phyloP scores from a whole-genome alignment of 1,140 invertebrate species.

The Fopius arisanus region DNA sequence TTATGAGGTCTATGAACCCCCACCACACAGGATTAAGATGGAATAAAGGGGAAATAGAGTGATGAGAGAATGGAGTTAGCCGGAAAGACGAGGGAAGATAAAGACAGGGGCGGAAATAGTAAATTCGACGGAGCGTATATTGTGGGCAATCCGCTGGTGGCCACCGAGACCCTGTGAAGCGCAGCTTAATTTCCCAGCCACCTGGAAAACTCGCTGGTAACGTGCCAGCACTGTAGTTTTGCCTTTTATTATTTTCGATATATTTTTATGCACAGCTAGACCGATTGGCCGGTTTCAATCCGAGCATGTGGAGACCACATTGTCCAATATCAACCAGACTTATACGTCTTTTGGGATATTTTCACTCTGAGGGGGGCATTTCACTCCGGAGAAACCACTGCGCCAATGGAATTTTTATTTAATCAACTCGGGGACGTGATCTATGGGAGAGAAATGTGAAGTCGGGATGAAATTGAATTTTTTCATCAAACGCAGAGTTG shows the following conservation, averaged over 20 bases:
- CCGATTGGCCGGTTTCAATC: too few relatives aligned
- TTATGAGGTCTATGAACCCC: background rate
- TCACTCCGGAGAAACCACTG: too few relatives aligned
- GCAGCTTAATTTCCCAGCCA: slow-evolving; percentile 45
- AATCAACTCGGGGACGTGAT: too few relatives aligned
- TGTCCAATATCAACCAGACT: too few relatives aligned
- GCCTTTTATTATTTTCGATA: slow-evolving; percentile 40
- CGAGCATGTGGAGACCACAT: too few relatives aligned
- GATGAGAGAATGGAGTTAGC: slow-evolving; percentile 18
- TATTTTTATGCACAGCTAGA: slow-evolving; percentile 5
- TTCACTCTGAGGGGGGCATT: too few relatives aligned
- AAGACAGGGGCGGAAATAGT: slow-evolving; percentile 30
- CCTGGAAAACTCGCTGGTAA: slow-evolving; percentile 43
- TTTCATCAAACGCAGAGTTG: too few relatives aligned
- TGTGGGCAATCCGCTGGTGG: slow-evolving; percentile 34
- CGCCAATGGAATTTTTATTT: too few relatives aligned
- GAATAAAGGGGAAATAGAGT: background rate
- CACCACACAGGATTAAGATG: background rate
- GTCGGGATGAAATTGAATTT: too few relatives aligned
- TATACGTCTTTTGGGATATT: too few relatives aligned
- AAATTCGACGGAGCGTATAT: slow-evolving; percentile 44
- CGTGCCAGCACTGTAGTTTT: slow-evolving; percentile 41
- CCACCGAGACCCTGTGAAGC: slow-evolving; percentile 17
- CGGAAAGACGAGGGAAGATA: slow-evolving; percentile 6
- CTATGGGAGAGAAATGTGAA: too few relatives aligned